Percentiles rank a stretch among this genome's conserved stretches.
Conservation (phyloP, 2,888 invertebrate genomes). For the Opisthograptis luteolata region DNA sequence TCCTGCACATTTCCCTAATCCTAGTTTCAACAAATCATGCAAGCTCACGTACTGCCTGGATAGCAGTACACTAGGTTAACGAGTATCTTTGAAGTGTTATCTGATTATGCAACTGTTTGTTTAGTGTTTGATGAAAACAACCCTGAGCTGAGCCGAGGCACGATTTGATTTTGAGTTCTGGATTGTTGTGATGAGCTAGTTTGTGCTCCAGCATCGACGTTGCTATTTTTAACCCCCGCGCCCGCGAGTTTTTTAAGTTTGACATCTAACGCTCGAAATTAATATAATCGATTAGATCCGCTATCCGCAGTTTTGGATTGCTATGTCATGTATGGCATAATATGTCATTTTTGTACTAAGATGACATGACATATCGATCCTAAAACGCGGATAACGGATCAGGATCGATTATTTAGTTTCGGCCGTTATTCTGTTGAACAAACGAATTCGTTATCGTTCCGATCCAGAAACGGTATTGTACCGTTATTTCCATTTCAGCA, state of each 20-base stretch:
- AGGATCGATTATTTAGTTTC: no score
- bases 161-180: background rate
- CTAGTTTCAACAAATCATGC: conserved; percentile 10
- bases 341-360: no score
- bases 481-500: conserved; percentile 8
- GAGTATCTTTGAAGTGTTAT: conserved; percentile 17
- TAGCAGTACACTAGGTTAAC: conserved; percentile 6
- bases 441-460: conserved; percentile 1
- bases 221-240: background rate
- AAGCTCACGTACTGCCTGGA: conserved; percentile 7
- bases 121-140: conserved; percentile 16
- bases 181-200: no score
- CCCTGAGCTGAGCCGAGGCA: background rate
- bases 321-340: no score
- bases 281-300: no score
- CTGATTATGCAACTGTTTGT: conserved; percentile 13
- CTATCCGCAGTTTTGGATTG: no score
- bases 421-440: background rate
- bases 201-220: no score
- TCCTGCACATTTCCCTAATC: background rate
- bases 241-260: background rate
- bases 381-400: no score
- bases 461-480: background rate
- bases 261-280: no score
- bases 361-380: no score